These are phyloP conservation scores for Athalia circularis DNA, from an alignment of 2,888 invertebrate species.

Conservation along the genomic window DNA sequence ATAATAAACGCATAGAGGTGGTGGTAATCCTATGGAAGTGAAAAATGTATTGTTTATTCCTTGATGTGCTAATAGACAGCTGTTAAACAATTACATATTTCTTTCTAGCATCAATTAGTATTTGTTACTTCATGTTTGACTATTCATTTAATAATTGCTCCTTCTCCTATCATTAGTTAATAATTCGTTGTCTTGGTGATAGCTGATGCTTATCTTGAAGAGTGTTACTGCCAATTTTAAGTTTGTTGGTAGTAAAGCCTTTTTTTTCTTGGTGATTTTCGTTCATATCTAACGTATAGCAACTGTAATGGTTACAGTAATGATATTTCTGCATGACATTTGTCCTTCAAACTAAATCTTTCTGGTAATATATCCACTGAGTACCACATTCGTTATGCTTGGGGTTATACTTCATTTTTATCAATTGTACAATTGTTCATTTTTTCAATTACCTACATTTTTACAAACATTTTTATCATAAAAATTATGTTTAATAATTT, in stretches of 20 bases:
- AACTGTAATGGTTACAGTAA: constrained; percentile 50
- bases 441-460: background rate
- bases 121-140: background rate
- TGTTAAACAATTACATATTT: no score
- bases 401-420: background rate
- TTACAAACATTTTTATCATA: background rate
- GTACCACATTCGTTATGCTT: background rate
- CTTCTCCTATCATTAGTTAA: background rate
- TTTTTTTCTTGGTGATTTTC: background rate
- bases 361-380: constrained; percentile 3
- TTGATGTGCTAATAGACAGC: no score
- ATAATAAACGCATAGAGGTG: no score
- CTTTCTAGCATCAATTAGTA: no score
- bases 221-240: background rate
- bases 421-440: background rate
- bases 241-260: background rate
- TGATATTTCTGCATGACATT: constrained; percentile 49
- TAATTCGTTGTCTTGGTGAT: background rate
- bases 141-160: constrained; percentile 3
- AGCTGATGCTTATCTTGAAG: constrained; percentile 1
- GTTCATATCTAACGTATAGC: constrained; percentile 13
- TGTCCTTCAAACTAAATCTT: constrained; percentile 30
- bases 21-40: no score
- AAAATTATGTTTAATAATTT: background rate
- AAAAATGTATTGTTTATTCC: no score